These are phyloP conservation scores for Ammodytes dubius DNA, from an alignment of 2,113 vertebrate species.

Conservation along the genomic window DNA sequence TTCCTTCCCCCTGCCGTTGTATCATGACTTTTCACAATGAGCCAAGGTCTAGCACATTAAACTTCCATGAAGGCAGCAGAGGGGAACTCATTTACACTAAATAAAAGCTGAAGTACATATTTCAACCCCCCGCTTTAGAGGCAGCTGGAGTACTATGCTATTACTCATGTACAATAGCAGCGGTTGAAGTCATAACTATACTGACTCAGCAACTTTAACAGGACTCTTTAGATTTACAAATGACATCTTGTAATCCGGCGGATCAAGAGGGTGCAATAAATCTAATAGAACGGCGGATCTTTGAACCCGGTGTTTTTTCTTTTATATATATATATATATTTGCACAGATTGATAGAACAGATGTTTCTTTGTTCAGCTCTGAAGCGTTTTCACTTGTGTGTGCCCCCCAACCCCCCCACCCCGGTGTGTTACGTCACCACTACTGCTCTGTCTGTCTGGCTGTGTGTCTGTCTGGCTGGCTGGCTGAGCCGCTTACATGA, in stretches of 20 bases:
- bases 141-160: not conserved
- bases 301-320: not conserved
- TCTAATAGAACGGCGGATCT: not conserved
- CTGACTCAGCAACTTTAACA: not conserved
- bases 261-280: not conserved
- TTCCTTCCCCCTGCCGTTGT: not conserved
- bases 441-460: not conserved
- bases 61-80: not conserved
- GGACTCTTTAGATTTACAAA: not conserved
- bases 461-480: slow-evolving; percentile 2
- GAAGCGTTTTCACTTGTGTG: slow-evolving; percentile 1
- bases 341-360: not conserved
- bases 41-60: not conserved
- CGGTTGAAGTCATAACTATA: not conserved
- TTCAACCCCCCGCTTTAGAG: not conserved
- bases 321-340: not conserved
- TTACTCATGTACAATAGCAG: not conserved
- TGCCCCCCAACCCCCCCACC: no score
- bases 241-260: not conserved
- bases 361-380: slow-evolving; percentile 7
- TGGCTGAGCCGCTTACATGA: slow-evolving; percentile 47
- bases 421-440: slow-evolving; percentile 5
- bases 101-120: not conserved
- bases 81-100: not conserved
- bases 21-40: not conserved